A percentile compares a stretch with the other conserved stretches of the same genome.
phyloP scores from a whole-genome alignment of 1,140 invertebrate genomes.

The Nephotettix cincticeps region DNA sequence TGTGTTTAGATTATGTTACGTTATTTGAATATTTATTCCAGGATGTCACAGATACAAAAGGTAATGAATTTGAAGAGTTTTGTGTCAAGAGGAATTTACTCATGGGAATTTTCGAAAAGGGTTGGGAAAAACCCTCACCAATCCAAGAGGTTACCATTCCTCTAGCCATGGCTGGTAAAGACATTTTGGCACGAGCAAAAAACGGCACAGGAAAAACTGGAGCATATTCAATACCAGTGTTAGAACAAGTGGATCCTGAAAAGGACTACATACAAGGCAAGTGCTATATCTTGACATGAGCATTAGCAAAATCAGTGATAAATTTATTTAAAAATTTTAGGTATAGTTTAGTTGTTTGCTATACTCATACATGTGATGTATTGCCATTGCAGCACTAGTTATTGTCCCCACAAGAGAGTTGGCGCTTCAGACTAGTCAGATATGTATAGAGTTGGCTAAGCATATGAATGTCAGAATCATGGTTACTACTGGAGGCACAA shows the following conservation, averaged over 20 bases:
- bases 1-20: too few relatives aligned
- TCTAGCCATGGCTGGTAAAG: conserved; percentile 95
- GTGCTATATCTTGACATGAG: too few relatives aligned
- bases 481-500: conserved; percentile 98
- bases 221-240: conserved; percentile 97
- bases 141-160: conserved; percentile 99
- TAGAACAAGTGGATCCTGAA: conserved; percentile 90
- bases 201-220: conserved; percentile 99
- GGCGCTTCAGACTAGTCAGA: conserved; percentile 98
- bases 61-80: conserved; percentile 99
- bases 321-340: too few relatives aligned
- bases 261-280: conserved; percentile 87
- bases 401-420: conserved; percentile 99
- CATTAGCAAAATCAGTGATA: too few relatives aligned
- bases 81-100: conserved; percentile 95
- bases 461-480: conserved; percentile 95
- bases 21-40: too few relatives aligned
- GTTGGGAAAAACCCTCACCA: conserved; percentile 99
- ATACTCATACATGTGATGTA: conserved; percentile 23
- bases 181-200: conserved; percentile 97
- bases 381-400: conserved; percentile 72
- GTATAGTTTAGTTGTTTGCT: not conserved
- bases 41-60: conserved; percentile 99
- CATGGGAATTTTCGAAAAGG: conserved; percentile 99
- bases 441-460: conserved; percentile 98